Evolutionary conservation across 2,888 invertebrate genomes (phyloP), one percentile per base, ranked within the genome.

Genomic region (Tetheella fluctuosa): DNA sequence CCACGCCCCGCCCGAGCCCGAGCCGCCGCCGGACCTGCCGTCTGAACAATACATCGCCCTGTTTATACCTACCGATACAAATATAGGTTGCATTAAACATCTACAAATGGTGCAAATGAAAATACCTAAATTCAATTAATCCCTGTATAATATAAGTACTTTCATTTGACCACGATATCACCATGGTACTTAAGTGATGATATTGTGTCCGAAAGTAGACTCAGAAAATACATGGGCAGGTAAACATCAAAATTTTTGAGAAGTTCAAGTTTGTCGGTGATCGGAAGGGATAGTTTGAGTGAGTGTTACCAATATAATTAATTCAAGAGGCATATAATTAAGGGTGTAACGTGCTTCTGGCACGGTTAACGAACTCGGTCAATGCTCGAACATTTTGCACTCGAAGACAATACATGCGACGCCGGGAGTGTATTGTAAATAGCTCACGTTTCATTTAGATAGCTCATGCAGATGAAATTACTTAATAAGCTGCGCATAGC

Each of bases 1-100:
- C 83, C 86, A 85, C 54, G 67, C 4, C 58, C 61, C 0, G 23
- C 55, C 58, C 13, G 13, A 13, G n/a, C n/a, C n/a, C 0, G 64
- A 71, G 0, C 64, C 60, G 0, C 61, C 62, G 0, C 64, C 60
- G 0, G 60, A 61, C 7, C 70, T 73, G n/a, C 76, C 75, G 1
- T 65, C 69, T 70, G 52, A 2, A 53, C 20, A 42, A 8, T 39
- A 25, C 2, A 34, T n/a, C n/a, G n/a, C n/a, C n/a, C n/a, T n/a
- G n/a, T n/a, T n/a, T n/a, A n/a, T n/a, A n/a, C n/a, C n/a, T n/a
- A n/a, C n/a, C n/a, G n/a, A n/a, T n/a, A n/a, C n/a, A n/a, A n/a
- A n/a, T n/a, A n/a, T n/a, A n/a, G n/a, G n/a, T n/a, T n/a, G n/a
- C n/a, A n/a, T n/a, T n/a, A n/a, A n/a, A n/a, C n/a, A n/a, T n/a